Conservation (phyloP, 2,888 invertebrate genomes). For the Lasioglossum figueresi region DNA sequence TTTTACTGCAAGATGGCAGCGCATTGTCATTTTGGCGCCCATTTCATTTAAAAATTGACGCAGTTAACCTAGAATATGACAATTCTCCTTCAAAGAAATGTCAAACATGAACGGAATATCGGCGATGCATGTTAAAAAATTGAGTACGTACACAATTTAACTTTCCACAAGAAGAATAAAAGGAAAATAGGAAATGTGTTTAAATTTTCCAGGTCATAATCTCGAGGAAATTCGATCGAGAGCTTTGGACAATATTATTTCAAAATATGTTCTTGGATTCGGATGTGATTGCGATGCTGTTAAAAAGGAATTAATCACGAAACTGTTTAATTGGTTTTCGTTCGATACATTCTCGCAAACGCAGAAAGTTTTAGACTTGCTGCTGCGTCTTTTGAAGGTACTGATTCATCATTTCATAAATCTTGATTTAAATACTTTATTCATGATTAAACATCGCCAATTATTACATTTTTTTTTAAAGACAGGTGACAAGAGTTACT, state of each 20-base stretch:
- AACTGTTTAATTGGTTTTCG: conserved; percentile 88
- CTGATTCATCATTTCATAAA: conserved; percentile 35
- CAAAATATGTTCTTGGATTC: conserved; percentile 88
- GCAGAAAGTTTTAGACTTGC: conserved; percentile 86
- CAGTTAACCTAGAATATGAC: conserved; percentile 53
- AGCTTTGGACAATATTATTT: conserved; percentile 85
- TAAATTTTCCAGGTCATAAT: conserved; percentile 84
- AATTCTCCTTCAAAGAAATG: conserved; percentile 59
- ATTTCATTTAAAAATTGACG: conserved; percentile 1
- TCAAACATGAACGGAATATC: conserved; percentile 72
- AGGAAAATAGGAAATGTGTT: not conserved
- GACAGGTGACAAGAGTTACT: conserved; percentile 69
- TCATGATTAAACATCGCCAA: conserved; percentile 54
- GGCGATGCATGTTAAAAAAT: conserved; percentile 75
- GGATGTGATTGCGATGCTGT: conserved; percentile 86
- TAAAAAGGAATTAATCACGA: conserved; percentile 86
- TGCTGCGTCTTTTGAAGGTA: conserved; percentile 86
- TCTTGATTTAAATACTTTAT: conserved; percentile 72
- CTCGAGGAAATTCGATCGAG: conserved; percentile 86
- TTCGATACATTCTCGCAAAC: conserved; percentile 85
- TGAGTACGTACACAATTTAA: conserved; percentile 67
- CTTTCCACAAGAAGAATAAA: not conserved
- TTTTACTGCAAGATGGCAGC: not conserved
- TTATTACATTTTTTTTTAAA: conserved; percentile 44
- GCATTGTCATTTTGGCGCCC: not conserved